phyloP scores from a whole-genome alignment of 1,140 invertebrate genomes.

The Maconellicoccus hirsutus region DNA sequence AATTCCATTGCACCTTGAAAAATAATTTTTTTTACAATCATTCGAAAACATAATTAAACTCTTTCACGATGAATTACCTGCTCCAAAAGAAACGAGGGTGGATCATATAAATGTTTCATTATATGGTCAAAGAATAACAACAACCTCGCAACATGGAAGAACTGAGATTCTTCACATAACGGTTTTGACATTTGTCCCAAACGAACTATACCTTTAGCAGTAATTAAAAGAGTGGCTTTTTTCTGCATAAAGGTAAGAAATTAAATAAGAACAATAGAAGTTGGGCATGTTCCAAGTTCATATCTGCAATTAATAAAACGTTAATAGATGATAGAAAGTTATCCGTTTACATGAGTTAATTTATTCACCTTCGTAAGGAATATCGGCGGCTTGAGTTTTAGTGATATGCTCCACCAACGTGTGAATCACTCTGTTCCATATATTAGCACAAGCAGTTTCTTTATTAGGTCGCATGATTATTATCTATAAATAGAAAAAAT shows the following conservation, averaged over 20 bases:
- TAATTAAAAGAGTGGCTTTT: constrained; percentile 77
- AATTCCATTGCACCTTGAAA: constrained; percentile 66
- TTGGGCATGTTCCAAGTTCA: constrained; percentile 93
- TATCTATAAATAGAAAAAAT: constrained; percentile 39
- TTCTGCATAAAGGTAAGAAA: constrained; percentile 89
- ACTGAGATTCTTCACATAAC: constrained; percentile 45
- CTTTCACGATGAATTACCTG: constrained; percentile 42
- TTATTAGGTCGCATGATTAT: constrained; percentile 72
- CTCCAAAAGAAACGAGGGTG: constrained; percentile 58
- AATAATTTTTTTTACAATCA: not conserved
- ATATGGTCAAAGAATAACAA: constrained; percentile 88
- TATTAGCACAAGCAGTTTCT: constrained; percentile 73
- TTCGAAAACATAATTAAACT: not conserved
- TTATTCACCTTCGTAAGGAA: constrained; percentile 48
- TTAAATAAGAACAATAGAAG: constrained; percentile 87
- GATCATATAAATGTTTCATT: constrained; percentile 88
- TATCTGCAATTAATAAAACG: constrained; percentile 45
- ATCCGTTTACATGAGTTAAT: constrained; percentile 29
- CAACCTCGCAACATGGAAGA: constrained; percentile 70
- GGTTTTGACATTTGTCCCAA: constrained; percentile 35
- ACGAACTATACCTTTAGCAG: constrained; percentile 42
- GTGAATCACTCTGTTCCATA: constrained; percentile 79
- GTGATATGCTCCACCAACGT: constrained; percentile 68
- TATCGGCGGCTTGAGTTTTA: constrained; percentile 39
- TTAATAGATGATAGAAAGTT: constrained; percentile 1